These are phyloP conservation scores for Odontocerum albicorne DNA, from an alignment of 2,888 invertebrate genomes.

Conservation along the genomic window DNA sequence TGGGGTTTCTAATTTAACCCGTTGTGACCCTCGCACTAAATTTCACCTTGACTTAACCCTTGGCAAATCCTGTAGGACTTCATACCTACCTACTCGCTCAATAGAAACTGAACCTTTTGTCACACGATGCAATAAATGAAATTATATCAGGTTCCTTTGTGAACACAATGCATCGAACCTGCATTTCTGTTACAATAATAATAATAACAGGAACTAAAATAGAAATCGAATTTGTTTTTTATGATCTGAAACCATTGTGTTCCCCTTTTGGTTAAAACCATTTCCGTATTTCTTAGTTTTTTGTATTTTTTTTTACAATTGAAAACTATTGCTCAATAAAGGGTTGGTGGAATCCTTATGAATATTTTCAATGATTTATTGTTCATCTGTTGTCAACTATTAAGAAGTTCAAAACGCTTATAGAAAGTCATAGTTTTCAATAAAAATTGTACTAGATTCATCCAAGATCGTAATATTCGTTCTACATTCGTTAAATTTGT, in stretches of 20 bases:
- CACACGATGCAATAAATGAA: slow-evolving; percentile 35
- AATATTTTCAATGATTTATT: too few species aligned
- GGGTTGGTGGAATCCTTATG: too few species aligned
- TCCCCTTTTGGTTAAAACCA: slow-evolving; percentile 29
- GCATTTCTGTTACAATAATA: slow-evolving; percentile 34
- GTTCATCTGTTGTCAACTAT: too few species aligned
- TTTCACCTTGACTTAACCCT: slow-evolving; percentile 26
- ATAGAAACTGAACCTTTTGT: slow-evolving; percentile 12
- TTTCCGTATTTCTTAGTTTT: slow-evolving; percentile 24
- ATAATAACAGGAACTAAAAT: slow-evolving; percentile 26
- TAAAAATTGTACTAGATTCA: too few species aligned
- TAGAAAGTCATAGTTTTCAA: too few species aligned
- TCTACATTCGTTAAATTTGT: too few species aligned
- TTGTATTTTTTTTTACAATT: too few species aligned
- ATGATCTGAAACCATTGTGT: slow-evolving; percentile 31
- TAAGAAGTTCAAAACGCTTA: too few species aligned
- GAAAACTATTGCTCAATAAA: too few species aligned
- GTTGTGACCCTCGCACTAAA: slow-evolving; percentile 6
- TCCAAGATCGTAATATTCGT: too few species aligned
- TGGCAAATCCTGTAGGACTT: slow-evolving; percentile 9
- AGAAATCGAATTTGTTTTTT: slow-evolving; percentile 37
- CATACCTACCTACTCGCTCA: not conserved
- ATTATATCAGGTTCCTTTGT: slow-evolving; percentile 36
- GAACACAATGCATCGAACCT: slow-evolving; percentile 30
- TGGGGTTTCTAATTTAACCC: slow-evolving; percentile 5